phyloP scores from a whole-genome alignment of 2,113 vertebrate genomes.

The Semicossyphus pulcher region DNA sequence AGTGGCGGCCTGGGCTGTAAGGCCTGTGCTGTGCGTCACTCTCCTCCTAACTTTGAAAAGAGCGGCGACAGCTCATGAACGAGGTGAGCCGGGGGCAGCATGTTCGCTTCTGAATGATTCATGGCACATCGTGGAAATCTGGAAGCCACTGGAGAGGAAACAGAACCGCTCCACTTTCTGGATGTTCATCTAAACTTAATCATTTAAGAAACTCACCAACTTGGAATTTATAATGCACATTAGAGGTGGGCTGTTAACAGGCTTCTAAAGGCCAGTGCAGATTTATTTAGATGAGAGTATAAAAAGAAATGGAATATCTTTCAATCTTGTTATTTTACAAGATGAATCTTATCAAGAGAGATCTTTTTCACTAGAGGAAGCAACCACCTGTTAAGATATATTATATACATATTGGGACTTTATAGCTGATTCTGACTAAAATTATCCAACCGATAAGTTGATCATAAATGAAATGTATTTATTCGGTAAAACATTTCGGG shows the following conservation, averaged over 20 bases:
- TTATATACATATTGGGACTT: no score
- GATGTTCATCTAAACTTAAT: neutral
- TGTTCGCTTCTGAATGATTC: neutral
- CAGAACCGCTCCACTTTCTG: neutral
- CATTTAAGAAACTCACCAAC: neutral
- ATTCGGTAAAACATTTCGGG: no score
- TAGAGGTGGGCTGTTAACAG: no score
- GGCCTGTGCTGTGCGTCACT: neutral
- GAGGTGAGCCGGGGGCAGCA: neutral
- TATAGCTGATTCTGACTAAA: no score
- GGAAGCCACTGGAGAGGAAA: neutral
- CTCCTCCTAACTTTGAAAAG: neutral
- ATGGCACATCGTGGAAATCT: neutral
- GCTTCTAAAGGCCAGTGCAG: neutral
- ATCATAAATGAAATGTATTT: no score
- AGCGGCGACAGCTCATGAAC: neutral
- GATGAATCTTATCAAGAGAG: no score
- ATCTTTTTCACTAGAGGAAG: no score
- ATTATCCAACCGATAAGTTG: no score
- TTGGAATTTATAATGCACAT: neutral
- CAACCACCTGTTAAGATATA: no score
- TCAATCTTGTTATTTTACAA: no score
- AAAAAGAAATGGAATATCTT: no score
- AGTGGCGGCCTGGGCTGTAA: no score
- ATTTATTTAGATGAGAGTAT: neutral